Base-by-base conservation (phyloP, 1,140 invertebrate species). In the Drosophila lini region DNA sequence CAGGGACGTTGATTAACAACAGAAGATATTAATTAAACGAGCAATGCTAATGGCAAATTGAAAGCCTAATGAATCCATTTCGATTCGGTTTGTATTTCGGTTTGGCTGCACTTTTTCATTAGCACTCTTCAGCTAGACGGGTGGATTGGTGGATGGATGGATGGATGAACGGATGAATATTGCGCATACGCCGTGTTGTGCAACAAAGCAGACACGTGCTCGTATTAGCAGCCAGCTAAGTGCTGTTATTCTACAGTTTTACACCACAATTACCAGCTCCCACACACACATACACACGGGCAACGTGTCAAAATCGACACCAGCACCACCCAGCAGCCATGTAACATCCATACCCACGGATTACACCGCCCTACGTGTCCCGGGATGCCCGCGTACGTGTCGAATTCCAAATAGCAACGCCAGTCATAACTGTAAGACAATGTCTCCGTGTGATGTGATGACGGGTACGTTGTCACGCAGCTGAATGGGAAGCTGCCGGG, bases 231-330 rank as follows among this genome's bases (percentile, higher is more conserved):
- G 78, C 48, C 79, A 79, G 74, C 82, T 86, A 86, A 85, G 82
- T 85, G 82, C 80, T 85, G 82, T 85, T 85, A 86, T 85, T 85
- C 74, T 80, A 85, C 81, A 85, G 82, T 85, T 85, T 85, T 85
- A 86, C 79, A 85, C 82, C 82, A 78, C 82, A 85, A 86, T 85
- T 85, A 85, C 82, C 82, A 86, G 70, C 61, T 67, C 52, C 55
- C 69, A 36, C 19, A 19, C 19, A 19, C 68, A 13, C 19, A 19
- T 58, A 13, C 73, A 40, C 60, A 31, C 71, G 16, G 71, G 34
- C 41, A 56, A 68, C 74, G 73, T 77, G 74, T 77, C 74, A 77
- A 77, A 77, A 77, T 77, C 74, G 62, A 77, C 74, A 61, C 73
- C 50, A 42, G 25, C 61, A 48, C 38, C 22, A 15, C 13, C 13